phyloP scores from a whole-genome alignment of 2,113 vertebrate species.

The Ciconia boyciana region DNA sequence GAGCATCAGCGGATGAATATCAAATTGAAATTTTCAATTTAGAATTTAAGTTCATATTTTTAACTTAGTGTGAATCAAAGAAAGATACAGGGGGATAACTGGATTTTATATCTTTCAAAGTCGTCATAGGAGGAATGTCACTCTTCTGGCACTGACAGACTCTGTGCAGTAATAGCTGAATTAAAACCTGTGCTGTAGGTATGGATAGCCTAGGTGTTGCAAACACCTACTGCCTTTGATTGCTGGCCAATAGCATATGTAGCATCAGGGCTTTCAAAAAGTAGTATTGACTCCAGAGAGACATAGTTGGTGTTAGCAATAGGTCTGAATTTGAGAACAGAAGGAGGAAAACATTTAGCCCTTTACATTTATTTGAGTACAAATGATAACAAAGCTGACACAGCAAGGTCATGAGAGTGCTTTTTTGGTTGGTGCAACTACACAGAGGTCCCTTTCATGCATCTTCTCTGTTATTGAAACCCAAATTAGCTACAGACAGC shows the following conservation, averaged over 20 bases:
- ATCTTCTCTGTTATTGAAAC: not conserved
- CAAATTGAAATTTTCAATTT: not conserved
- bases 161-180: not conserved
- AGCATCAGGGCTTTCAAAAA: not conserved
- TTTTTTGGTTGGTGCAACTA: not conserved
- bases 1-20: not conserved
- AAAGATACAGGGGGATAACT: not conserved
- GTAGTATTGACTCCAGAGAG: not conserved
- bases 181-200: not conserved
- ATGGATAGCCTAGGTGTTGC: not conserved
- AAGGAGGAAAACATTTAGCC: not conserved
- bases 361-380: not conserved
- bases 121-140: not conserved
- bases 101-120: not conserved
- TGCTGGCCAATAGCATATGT: not conserved
- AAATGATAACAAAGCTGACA: not conserved
- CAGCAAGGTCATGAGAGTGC: not conserved
- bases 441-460: not conserved
- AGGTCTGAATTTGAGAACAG: not conserved
- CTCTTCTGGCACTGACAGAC: not conserved
- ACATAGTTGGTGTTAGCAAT: rapidly evolving
- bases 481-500: not conserved
- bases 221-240: not conserved
- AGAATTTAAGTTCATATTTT: not conserved
- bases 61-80: not conserved